A percentile compares a stretch with the other conserved stretches of the same genome.
These are phyloP conservation scores for Cydia pomonella DNA, from an alignment of 1,140 invertebrate species.

Conservation along the genomic window DNA sequence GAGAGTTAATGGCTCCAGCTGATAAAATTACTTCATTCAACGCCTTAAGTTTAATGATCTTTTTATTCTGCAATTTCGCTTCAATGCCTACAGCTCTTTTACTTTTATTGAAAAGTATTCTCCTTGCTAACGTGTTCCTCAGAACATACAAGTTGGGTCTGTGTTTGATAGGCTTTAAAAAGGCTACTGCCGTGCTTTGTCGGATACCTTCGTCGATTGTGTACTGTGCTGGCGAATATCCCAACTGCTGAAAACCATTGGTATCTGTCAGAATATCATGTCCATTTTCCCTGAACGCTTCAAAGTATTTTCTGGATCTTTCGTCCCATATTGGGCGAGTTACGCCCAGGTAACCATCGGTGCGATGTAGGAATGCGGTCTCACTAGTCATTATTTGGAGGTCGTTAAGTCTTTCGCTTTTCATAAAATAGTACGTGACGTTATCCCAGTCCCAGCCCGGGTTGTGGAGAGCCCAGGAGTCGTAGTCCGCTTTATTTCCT, in stretches of 20 bases:
- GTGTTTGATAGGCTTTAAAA: slow-evolving; percentile 75
- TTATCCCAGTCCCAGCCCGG: slow-evolving; percentile 89
- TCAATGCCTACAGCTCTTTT: slow-evolving; percentile 69
- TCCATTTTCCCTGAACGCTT: slow-evolving; percentile 22
- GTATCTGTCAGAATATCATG: background rate
- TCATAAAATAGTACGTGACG: slow-evolving; percentile 50
- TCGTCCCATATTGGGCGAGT: background rate
- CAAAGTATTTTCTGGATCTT: background rate
- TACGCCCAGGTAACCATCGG: background rate
- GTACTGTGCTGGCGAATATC: slow-evolving; percentile 52
- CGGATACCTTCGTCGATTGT: slow-evolving; percentile 80
- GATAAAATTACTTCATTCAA: slow-evolving; percentile 82
- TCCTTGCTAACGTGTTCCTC: slow-evolving; percentile 26
- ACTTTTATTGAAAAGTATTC: slow-evolving; percentile 83
- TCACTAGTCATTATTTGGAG: background rate
- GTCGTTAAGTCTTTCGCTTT: slow-evolving; percentile 24
- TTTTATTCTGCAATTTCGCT: slow-evolving; percentile 65
- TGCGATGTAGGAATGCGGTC: background rate
- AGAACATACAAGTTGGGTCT: slow-evolving; percentile 73
- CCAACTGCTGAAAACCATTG: slow-evolving; percentile 24
- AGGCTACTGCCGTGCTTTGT: slow-evolving; percentile 81
- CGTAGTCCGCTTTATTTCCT: slow-evolving; percentile 81
- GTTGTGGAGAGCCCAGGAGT: slow-evolving; percentile 83
- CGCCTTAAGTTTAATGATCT: slow-evolving; percentile 75
- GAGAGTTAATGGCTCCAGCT: slow-evolving; percentile 81